These are phyloP conservation scores for Oncorhynchus kisutch DNA, from an alignment of 2,113 vertebrate species.

Conservation along the genomic window DNA sequence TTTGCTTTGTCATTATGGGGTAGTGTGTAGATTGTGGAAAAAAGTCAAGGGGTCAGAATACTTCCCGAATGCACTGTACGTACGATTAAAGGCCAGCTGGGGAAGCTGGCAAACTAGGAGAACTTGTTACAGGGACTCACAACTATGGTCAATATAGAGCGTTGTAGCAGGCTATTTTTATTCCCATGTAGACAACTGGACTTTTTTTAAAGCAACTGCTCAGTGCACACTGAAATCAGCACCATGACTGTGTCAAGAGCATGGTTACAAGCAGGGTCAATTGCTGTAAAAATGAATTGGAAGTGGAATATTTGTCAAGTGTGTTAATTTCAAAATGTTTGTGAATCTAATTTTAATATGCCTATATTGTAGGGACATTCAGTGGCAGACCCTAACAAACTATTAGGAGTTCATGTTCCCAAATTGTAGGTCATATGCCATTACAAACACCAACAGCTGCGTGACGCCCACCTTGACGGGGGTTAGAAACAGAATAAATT, in stretches of 20 bases:
- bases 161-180: constrained; percentile 53
- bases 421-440: constrained; percentile 26
- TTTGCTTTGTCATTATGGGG: too few species aligned
- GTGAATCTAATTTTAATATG: not conserved
- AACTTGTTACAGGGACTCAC: too few species aligned
- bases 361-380: not conserved
- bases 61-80: too few species aligned
- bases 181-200: constrained; percentile 34
- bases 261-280: not conserved
- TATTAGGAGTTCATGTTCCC: not conserved
- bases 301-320: not conserved
- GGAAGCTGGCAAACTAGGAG: not conserved
- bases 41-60: too few species aligned
- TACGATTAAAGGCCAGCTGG: too few species aligned
- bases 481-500: constrained; percentile 62
- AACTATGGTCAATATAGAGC: constrained; percentile 36
- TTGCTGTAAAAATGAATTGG: not conserved
- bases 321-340: not conserved
- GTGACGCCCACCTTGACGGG: constrained; percentile 17
- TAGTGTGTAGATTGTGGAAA: too few species aligned
- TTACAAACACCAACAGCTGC: constrained; percentile 53
- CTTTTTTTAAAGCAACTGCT: constrained; percentile 30
- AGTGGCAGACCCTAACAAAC: not conserved
- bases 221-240: not conserved
- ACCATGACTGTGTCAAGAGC: not conserved